phyloP scores from a whole-genome alignment of 35 echinoderm and acorn worm genomes.

The Ptychodera flava region DNA sequence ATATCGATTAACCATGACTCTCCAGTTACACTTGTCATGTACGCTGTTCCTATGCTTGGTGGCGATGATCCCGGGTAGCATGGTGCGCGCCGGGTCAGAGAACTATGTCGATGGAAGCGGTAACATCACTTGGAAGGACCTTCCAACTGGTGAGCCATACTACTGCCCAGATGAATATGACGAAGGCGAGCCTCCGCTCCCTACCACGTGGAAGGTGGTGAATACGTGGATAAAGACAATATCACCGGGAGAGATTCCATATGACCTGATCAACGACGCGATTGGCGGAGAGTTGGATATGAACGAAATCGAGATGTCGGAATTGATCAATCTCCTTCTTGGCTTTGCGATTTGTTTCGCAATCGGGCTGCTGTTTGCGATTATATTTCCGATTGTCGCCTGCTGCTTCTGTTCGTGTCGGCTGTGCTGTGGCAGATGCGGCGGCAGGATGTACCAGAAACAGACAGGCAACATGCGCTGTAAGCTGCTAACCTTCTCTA shows the following conservation, averaged over 20 bases:
- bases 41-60: no score
- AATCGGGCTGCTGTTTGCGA: constrained; percentile 52
- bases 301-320: neutral
- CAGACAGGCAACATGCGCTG: constrained; percentile 31
- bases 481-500: neutral
- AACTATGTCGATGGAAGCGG: neutral
- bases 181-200: constrained; percentile 31
- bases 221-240: constrained; percentile 26
- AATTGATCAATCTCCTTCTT: constrained; percentile 22
- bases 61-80: no score
- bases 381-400: constrained; percentile 78
- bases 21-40: no score
- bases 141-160: constrained; percentile 30
- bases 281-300: constrained; percentile 11
- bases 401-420: constrained; percentile 83
- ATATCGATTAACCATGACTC: no score
- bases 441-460: constrained; percentile 83
- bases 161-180: constrained; percentile 12
- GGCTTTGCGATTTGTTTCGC: constrained; percentile 75
- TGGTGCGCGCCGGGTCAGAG: neutral
- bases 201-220: constrained; percentile 44
- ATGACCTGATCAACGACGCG: constrained; percentile 22
- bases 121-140: constrained; percentile 27
- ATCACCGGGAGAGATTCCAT: constrained; percentile 38
- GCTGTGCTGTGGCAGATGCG: constrained; percentile 67